Evolutionary conservation across 2,113 vertebrate genomes (phyloP), one percentile per base, ranked within the genome.

Genomic region (Deroptyus accipitrinus): DNA sequence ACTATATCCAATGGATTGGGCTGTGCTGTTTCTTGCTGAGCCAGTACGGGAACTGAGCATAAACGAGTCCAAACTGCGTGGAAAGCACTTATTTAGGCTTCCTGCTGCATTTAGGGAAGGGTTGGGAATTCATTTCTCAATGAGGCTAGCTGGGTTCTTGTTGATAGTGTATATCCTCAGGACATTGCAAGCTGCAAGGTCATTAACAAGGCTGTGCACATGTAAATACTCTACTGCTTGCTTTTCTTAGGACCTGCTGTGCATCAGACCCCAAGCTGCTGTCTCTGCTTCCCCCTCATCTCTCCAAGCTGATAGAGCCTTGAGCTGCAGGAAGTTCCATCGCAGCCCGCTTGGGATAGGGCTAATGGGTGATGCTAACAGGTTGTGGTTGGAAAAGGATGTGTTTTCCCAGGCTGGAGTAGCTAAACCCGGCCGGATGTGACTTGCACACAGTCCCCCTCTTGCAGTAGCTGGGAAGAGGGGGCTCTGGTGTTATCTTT

Each of bases 81-180:
- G 88, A 86, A 94, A 93, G 77, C 94, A 73, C 57, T 96, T 84
- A 52, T n/a, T 88, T 28, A 62, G 85, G 23, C 90, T 94, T 90
- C 80, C 88, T 39, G 17, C 61, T 28, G 80, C 86, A 46, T 57
- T 57, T 52, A 35, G 57, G 1, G 5, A 75, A 52, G 49, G 69
- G 62, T 1, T 39, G 66, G 57, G 77, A 84, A 48, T 72, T 84
- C 57, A 49, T 83, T 72, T 88, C 83, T 35, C 39, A 2, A n/a
- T 3, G 59, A 86, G 88, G 73, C 72, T 35, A 7, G 66, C 83
- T 30, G 59, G 70, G 83, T 68, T 37, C 1, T 3, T 30, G 63
- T 2, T 27, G 72, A 2, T 23, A 13, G 57, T 33, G 20, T 17
- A 2, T 44, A 0, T 10, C 84, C 72, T 23, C 44, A 7, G 85